Evolutionary conservation across 2,113 vertebrate genomes (phyloP), one percentile per base, ranked within the genome.

Genomic region (Ophthalmolycus amberensis): DNA sequence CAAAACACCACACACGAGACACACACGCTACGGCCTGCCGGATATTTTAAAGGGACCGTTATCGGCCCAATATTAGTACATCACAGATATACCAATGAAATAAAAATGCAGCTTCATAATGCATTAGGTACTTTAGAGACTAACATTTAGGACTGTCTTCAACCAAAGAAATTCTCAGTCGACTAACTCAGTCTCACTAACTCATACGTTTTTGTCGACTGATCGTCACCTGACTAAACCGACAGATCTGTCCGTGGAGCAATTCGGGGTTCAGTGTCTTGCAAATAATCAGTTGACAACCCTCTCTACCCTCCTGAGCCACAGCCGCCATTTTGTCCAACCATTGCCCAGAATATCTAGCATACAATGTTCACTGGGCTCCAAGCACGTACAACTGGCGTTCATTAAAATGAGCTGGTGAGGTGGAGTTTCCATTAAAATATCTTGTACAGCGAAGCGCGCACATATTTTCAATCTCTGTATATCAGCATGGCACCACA

Each of bases 1-100:
- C 20, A 71, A 54, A 81, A 89, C 77, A 71, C 68, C 40, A 62
- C n/a, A 64, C 68, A 75, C 9, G 18, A 65, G 22, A 69, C 40
- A 62, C 22, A 59, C 64, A 75, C 8, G 27, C 64, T 22, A 69
- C 58, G 71, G 69, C 16, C 68, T 1, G 76, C 50, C 40, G 56
- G 42, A 66, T 34, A 48, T 65, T 48, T 37, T 12, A 69, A 60
- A 22, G 42, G 34, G 66, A 12, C 29, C 29, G 2, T 40, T 32
- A 56, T 56, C n/a, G 10, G 12, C 3, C 34, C n/a, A 25, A 5
- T 0, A 59, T 3, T 48, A 15, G 37, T 42, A 46, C 12, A 20
- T 12, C 5, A 70, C 4, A 59, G 29, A 56, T 25, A 25, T 5
- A 56, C 9, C 9, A 25, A 25, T 25, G 9, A 56, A 11, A 25